These are phyloP conservation scores for Bucorvus abyssinicus DNA, from an alignment of 2,797 vertebrate species.

Conservation along the genomic window DNA sequence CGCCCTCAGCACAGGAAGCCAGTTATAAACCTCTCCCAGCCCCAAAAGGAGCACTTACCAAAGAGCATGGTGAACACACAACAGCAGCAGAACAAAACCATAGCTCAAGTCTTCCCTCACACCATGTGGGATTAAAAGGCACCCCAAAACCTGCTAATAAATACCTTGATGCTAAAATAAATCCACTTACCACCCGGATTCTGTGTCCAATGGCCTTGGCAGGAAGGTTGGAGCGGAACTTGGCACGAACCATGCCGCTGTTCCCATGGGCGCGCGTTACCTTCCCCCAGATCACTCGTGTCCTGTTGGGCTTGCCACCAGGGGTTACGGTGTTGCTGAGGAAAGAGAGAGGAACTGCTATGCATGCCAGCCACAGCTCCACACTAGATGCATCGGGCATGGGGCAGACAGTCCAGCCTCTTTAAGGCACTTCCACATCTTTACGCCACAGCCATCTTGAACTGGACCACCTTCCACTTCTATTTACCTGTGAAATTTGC, in stretches of 20 bases:
- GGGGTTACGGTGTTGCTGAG: conserved; percentile 92
- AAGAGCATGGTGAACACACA: not conserved
- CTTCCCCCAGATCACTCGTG: conserved; percentile 97
- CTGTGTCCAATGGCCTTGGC: conserved; percentile 96
- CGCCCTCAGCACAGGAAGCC: not conserved
- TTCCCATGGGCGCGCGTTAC: conserved; percentile 92
- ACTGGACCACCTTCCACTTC: not conserved
- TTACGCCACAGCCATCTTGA: not conserved
- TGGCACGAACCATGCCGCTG: conserved; percentile 97
- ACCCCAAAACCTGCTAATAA: not conserved
- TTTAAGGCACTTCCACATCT: not conserved
- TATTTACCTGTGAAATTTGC: not conserved
- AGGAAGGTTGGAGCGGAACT: conserved; percentile 95
- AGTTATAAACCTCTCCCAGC: not conserved
- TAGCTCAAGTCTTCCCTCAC: not conserved
- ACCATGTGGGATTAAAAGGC: not conserved
- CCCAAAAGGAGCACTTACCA: not conserved
- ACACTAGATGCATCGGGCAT: rapidly evolving
- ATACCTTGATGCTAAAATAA: not conserved
- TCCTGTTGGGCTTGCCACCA: conserved; percentile 94
- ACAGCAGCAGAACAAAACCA: not conserved
- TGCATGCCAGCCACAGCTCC: not conserved
- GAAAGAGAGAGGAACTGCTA: not conserved
- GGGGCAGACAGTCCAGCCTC: not conserved
- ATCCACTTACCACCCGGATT: conserved; percentile 88